These are phyloP conservation scores for Phylloscopus whistleri DNA, from an alignment of 2,113 vertebrate species.

Conservation along the genomic window DNA sequence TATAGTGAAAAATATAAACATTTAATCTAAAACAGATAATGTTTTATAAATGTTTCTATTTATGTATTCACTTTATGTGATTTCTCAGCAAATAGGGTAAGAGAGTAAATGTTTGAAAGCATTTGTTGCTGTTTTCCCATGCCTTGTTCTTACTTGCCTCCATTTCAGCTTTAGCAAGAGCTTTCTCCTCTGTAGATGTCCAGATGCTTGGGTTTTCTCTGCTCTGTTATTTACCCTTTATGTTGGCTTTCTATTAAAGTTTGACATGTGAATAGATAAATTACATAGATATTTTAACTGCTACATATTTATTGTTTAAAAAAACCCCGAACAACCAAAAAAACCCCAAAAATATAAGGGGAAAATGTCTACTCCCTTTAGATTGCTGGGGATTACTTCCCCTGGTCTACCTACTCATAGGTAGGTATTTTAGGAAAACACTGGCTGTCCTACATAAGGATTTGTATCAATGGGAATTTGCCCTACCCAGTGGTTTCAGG, in stretches of 20 bases:
- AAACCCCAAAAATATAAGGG: neutral
- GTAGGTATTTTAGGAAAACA: neutral
- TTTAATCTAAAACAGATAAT: neutral
- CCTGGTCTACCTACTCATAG: too few species aligned
- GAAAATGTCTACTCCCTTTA: neutral
- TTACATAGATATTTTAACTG: neutral
- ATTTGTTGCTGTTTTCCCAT: neutral
- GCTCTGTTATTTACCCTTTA: neutral
- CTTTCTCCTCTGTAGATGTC: neutral
- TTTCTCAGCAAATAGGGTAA: neutral
- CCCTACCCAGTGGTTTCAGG: neutral
- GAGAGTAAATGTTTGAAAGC: neutral
- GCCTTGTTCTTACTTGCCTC: neutral
- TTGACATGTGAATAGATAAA: neutral
- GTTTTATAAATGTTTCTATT: neutral
- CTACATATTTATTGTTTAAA: neutral
- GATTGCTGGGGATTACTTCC: too few species aligned
- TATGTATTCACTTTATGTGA: neutral
- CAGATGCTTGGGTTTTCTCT: neutral
- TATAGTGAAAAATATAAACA: neutral
- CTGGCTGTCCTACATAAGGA: neutral
- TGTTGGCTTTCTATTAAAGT: neutral
- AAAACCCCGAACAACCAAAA: neutral
- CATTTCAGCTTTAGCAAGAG: neutral
- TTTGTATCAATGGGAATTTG: neutral